phyloP scores from a whole-genome alignment of 2,113 vertebrate genomes.

The Rhinichthys klamathensis region DNA sequence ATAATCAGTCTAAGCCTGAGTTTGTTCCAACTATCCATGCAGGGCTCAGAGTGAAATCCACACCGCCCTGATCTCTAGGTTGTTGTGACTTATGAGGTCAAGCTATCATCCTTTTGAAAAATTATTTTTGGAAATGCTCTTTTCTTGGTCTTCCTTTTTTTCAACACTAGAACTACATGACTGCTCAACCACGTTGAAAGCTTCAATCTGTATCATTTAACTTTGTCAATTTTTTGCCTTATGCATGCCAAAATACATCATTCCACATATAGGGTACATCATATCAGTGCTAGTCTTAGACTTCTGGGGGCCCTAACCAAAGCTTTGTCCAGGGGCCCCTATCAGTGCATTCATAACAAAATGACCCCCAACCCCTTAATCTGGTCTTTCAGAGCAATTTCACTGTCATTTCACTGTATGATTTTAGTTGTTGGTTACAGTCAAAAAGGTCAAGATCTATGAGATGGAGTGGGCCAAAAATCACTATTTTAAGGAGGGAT shows the following conservation, averaged over 20 bases:
- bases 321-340: no score
- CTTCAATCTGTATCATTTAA: conserved; percentile 1
- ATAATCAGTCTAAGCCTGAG: not conserved
- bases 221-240: not conserved
- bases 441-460: not conserved
- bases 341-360: no score
- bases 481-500: not conserved
- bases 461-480: not conserved
- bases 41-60: conserved; percentile 15
- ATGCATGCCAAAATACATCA: not conserved
- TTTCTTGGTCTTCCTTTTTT: not conserved
- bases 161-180: not conserved
- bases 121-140: not conserved
- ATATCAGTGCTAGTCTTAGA: no score
- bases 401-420: not conserved
- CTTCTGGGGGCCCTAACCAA: no score
- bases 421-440: not conserved
- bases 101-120: not conserved
- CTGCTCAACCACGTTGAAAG: conserved; percentile 2
- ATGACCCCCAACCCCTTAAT: no score
- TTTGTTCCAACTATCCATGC: not conserved
- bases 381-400: no score
- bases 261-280: not conserved
- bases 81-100: conserved; percentile 21
- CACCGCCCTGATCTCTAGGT: not conserved